Evolutionary conservation across 1,140 invertebrate species (phyloP).

Genomic region (Conus ventricosus): DNA sequence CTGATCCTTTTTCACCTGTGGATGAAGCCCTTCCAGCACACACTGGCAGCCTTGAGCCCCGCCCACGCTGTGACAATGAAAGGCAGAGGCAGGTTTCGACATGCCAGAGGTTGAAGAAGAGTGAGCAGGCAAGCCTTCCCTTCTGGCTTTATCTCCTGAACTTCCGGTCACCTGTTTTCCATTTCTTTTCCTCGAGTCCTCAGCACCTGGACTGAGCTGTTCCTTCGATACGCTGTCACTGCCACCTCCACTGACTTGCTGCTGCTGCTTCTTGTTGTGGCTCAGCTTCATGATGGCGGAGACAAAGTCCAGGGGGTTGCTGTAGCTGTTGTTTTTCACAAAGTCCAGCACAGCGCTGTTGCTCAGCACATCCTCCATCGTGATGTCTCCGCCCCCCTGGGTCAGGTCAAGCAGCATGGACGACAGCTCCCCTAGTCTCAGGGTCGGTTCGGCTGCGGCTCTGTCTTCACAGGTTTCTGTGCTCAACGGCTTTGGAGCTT

Average conservation of each 20-base stretch:
- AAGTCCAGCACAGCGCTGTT: constrained; percentile 3
- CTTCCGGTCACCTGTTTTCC: background rate
- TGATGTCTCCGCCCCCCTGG: background rate
- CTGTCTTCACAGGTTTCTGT: background rate
- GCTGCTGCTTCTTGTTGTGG: background rate
- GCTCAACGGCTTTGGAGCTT: background rate
- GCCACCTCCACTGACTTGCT: constrained; percentile 1
- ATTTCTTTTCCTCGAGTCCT: background rate
- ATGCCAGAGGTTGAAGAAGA: background rate
- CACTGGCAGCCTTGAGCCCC: constrained; percentile 6
- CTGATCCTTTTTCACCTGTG: background rate
- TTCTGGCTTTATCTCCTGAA: background rate
- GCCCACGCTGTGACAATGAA: background rate
- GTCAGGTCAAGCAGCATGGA: constrained; percentile 17
- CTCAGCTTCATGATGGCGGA: constrained; percentile 11
- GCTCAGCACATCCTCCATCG: constrained; percentile 28
- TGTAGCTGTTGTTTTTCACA: constrained; percentile 8
- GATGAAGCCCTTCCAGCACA: background rate
- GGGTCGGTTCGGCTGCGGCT: background rate
- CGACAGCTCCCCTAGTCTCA: background rate
- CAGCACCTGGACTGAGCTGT: background rate
- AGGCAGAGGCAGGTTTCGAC: background rate
- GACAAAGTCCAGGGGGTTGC: constrained; percentile 27
- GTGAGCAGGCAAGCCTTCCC: background rate
- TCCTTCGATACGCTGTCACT: too few species aligned